Percentiles rank a stretch among this genome's conserved stretches.
phyloP scores from a whole-genome alignment of 2,888 invertebrate genomes.

The Chrysolina americana region DNA sequence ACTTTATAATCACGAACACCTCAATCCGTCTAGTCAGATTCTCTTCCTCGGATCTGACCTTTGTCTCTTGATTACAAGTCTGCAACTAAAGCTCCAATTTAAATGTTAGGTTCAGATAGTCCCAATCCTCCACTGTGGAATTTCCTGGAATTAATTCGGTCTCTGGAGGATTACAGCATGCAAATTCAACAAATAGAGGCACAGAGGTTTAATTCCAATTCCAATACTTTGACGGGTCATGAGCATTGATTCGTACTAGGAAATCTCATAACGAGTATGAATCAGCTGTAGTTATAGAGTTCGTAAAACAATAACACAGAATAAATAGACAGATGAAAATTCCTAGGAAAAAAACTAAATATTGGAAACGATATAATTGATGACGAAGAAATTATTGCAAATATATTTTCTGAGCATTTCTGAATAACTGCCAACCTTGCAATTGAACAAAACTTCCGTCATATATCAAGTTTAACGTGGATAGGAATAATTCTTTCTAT shows the following conservation, averaged over 20 bases:
- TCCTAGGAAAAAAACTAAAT: too few species aligned
- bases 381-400: too few species aligned
- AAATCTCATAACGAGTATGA: not conserved
- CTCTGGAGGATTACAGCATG: constrained; percentile 49
- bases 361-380: too few species aligned
- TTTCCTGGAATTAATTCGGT: constrained; percentile 48
- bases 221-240: constrained; percentile 29
- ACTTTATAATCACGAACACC: constrained; percentile 1
- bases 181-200: constrained; percentile 48
- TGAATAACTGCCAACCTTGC: too few species aligned
- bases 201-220: constrained; percentile 42
- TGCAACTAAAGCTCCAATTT: constrained; percentile 10
- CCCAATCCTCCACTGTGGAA: constrained; percentile 30
- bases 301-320: too few species aligned
- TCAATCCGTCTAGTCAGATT: not conserved
- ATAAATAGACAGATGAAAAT: too few species aligned
- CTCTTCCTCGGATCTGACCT: not conserved
- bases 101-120: constrained; percentile 19
- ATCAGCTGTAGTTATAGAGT: not conserved
- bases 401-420: too few species aligned
- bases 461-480: too few species aligned
- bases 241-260: not conserved
- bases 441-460: too few species aligned
- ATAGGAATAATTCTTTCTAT: too few species aligned
- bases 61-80: constrained; percentile 17